Conservation (phyloP, 2,797 vertebrate genomes). For the Molothrus ater region DNA sequence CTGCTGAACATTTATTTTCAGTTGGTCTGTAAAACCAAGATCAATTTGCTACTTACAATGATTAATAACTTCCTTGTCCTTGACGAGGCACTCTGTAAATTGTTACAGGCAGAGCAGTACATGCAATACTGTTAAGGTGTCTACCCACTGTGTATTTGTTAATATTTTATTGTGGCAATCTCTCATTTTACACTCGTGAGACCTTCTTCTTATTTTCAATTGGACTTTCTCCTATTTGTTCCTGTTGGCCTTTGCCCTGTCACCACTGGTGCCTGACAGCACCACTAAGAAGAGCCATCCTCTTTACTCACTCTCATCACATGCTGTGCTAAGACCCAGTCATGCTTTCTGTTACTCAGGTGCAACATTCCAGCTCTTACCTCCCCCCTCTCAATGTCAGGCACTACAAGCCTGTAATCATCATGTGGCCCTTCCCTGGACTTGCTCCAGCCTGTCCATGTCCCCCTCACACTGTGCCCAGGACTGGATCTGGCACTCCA, state of each 20-base stretch:
- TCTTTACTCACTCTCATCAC: neutral
- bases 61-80: conserved; percentile 70
- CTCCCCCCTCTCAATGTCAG: neutral
- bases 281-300: neutral
- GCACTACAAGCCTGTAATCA: neutral
- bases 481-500: accelerated
- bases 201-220: neutral
- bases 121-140: conserved; percentile 40
- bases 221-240: neutral
- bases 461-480: neutral
- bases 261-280: neutral
- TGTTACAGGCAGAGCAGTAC: conserved; percentile 40
- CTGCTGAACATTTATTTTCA: conserved; percentile 50
- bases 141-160: conserved; percentile 30
- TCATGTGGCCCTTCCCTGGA: too few species aligned
- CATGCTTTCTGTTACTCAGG: neutral
- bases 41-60: conserved; percentile 61
- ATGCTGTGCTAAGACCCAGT: accelerated
- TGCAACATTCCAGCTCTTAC: neutral
- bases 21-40: conserved; percentile 62
- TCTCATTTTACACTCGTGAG: neutral
- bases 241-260: neutral
- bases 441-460: neutral
- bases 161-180: conserved; percentile 32
- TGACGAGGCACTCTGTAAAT: conserved; percentile 68